Evolutionary conservation across 2,113 vertebrate genomes (phyloP), one percentile per base, ranked within the genome.

Genomic region (Eubucco bourcierii): DNA sequence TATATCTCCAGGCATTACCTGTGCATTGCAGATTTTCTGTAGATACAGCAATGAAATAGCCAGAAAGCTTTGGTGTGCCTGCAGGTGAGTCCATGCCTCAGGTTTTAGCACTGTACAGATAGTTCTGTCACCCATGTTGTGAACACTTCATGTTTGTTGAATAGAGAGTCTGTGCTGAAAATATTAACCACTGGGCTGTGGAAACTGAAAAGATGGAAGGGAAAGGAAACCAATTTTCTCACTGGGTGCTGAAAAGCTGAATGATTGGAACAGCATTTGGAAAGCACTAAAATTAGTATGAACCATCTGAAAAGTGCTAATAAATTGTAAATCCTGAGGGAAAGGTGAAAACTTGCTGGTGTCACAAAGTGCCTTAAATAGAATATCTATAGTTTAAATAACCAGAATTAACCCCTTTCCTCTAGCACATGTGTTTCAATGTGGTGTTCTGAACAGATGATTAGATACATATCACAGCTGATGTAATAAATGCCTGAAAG

Each of bases 401-500:
- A 25, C 25, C 50, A 59, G 31, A 90, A 82, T 73, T 68, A 87
- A 82, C 55, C 73, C 68, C 46, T 88, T 91, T 65, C 13, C 20
- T 33, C 24, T 78, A 6, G 0, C 21, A n/a, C 16, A 28, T 4
- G 2, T 60, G 6, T 60, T 60, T 28, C 56, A 61, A 4, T 46
- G 25, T 28, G 25, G 14, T 71, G 33, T n/a, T 81, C 58, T 75
- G 59, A 85, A 77, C 7, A 34, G 20, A 67, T 44, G 46, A 63
- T 86, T 50, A 80, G 90, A 86, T 88, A 75, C 86, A 86, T 80
- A 84, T 41, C 56, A 70, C 70, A 70, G 33, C 28, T 95, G 90
- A 93, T 74, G 77, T 56, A 90, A 93, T 71, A 94, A 95, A 95
- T 94, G 87, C 84, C 87, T 93, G 82, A 81, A 89, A 91, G 82